Evolutionary conservation across 2,113 vertebrate species (phyloP), one percentile per base, ranked within the genome.

Genomic region (Mystacornis crossleyi): DNA sequence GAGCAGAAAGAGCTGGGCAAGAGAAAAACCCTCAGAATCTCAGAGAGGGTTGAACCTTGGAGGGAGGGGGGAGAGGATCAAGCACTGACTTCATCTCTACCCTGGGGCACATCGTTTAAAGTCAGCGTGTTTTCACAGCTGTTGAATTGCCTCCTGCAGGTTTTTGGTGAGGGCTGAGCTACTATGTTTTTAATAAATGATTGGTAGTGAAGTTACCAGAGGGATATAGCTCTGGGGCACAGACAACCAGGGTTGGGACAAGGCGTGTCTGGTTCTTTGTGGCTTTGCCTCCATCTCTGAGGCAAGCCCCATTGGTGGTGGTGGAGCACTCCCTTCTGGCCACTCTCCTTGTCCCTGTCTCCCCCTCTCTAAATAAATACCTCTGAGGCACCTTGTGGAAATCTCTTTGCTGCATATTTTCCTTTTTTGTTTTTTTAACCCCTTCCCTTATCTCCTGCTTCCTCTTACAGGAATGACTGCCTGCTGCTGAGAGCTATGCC

Each of bases 381-480:
- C 90, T 94, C 26, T 4, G 18, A 92, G 77, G 90, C 75, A 94
- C 85, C 60, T 74, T 78, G 79, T 95, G 80, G 86, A 92, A 93
- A 72, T 28, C 48, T 96, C 65, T 61, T 58, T 72, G 75, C 71
- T 79, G 69, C 86, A 67, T 96, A 80, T 87, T 94, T 94, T 88
- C 66, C 58, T 94, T 84, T 29, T 7, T 9, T 64, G 81, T 92
- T 86, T 94, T 91, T 83, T 3, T 34, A 93, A 53, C 38, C 62
- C 73, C 75, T 91, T 84, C 88, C 70, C 86, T 94, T 94, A 87
- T 94, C 87, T 94, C 38, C 40, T 58, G 19, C 69, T 93, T 86
- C 71, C 64, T 93, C 51, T 93, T 74, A 51, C 10, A 83, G 55
- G 79, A 88, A 64, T 12, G 6, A 16, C 40, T 88, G 67, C 65